phyloP scores from a whole-genome alignment of 2,888 invertebrate species.

The Cataglyphis livida region DNA sequence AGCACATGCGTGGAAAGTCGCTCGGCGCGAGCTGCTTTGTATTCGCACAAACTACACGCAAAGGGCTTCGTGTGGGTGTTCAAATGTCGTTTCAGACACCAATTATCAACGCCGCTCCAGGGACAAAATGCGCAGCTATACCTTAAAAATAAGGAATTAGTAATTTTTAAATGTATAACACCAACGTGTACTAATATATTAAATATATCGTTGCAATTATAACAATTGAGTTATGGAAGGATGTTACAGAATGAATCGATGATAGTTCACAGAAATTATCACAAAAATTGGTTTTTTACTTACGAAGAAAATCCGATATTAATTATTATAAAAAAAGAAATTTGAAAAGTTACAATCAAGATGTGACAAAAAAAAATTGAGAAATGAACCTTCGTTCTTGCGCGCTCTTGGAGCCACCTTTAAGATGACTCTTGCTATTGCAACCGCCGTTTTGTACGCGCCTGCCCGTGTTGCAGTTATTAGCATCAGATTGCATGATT shows the following conservation, averaged over 20 bases:
- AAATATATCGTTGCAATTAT: not conserved
- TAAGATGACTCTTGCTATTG: conserved; percentile 83
- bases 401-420: conserved; percentile 79
- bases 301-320: not conserved
- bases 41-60: conserved; percentile 95
- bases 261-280: not conserved
- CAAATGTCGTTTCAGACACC: conserved; percentile 96
- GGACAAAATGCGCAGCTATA: conserved; percentile 96
- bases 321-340: not conserved
- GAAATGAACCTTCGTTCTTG: conserved; percentile 79
- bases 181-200: not conserved
- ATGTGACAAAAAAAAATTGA: not conserved
- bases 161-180: not conserved
- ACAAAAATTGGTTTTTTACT: not conserved
- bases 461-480: conserved; percentile 74
- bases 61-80: conserved; percentile 97
- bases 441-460: conserved; percentile 82
- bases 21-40: conserved; percentile 97
- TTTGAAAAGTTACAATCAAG: not conserved
- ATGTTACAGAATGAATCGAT: not conserved
- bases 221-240: not conserved
- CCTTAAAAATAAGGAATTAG: conserved; percentile 79
- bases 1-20: conserved; percentile 95
- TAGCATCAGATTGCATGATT: conserved; percentile 77
- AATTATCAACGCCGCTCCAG: conserved; percentile 97